phyloP scores from a whole-genome alignment of 2,888 invertebrate species.

The Malachius bipustulatus region DNA sequence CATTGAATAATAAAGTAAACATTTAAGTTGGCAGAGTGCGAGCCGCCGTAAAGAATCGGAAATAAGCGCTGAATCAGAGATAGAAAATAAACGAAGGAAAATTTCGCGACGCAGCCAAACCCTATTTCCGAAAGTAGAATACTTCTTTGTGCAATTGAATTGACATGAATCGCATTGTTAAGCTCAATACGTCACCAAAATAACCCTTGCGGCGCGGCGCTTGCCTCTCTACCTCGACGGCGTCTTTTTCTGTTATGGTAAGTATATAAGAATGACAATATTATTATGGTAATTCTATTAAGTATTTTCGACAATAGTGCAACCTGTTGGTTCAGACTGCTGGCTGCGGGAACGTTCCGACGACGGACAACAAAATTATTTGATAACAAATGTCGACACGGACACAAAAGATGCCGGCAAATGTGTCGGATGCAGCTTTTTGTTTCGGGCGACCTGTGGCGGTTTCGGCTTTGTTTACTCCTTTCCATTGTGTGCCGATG shows the following conservation, averaged over 20 bases:
- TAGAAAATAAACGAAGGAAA: slow-evolving; percentile 2
- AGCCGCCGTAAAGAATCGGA: background rate
- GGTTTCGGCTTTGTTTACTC: slow-evolving; percentile 25
- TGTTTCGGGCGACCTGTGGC: slow-evolving; percentile 26
- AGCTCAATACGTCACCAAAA: slow-evolving; percentile 31
- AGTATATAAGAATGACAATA: slow-evolving; percentile 39
- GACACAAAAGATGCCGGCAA: slow-evolving; percentile 28
- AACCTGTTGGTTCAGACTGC: slow-evolving; percentile 33
- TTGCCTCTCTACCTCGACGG: slow-evolving; percentile 14
- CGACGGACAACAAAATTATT: slow-evolving; percentile 38
- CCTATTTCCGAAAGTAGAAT: slow-evolving; percentile 28
- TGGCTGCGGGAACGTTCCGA: slow-evolving; percentile 30
- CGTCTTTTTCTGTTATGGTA: slow-evolving; percentile 34
- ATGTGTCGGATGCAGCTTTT: slow-evolving; percentile 28
- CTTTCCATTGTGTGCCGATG: slow-evolving; percentile 25
- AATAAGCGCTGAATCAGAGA: background rate
- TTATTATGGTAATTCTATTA: slow-evolving; percentile 40
- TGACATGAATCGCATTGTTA: slow-evolving; percentile 34
- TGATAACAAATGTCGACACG: slow-evolving; percentile 35
- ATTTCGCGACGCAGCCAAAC: slow-evolving; percentile 19
- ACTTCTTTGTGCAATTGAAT: slow-evolving; percentile 33
- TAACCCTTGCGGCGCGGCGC: slow-evolving; percentile 26
- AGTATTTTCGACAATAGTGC: slow-evolving; percentile 35
- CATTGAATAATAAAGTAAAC: slow-evolving; percentile 2
- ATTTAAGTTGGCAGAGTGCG: slow-evolving; percentile 1